Percentiles rank a stretch among this genome's conserved stretches.
Conservation (phyloP, 2,888 invertebrate species). For the Pegoplata infirma region DNA sequence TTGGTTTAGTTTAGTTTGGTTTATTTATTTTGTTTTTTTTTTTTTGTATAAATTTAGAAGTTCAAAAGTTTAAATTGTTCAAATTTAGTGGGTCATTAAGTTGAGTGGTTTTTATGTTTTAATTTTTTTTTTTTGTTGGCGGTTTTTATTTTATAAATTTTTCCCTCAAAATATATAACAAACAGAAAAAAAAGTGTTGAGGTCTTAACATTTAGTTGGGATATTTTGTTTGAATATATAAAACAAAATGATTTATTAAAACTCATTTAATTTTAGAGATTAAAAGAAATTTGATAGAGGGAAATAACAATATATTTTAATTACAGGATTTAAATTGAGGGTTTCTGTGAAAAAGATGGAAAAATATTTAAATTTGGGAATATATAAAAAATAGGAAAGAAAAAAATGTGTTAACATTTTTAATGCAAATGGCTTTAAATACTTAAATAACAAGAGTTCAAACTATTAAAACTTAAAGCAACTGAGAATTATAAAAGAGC, state of each 20-base stretch:
- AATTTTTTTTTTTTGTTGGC: no score
- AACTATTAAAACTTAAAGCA: no score
- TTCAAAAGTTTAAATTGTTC: conserved; percentile 55
- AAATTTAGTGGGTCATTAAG: conserved; percentile 61
- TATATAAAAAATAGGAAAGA: no score
- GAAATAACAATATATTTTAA: not conserved
- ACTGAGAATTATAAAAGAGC: no score
- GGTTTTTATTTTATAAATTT: conserved; percentile 19
- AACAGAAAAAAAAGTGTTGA: conserved; percentile 31
- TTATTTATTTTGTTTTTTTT: conserved; percentile 8
- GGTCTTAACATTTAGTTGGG: conserved; percentile 44
- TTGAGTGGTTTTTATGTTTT: conserved; percentile 48
- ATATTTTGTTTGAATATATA: conserved; percentile 19
- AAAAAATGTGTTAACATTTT: no score
- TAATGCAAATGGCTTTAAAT: no score
- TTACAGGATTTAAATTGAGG: not conserved
- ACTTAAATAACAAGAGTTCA: no score
- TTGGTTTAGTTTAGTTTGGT: conserved; percentile 20
- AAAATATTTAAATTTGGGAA: no score
- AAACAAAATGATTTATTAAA: conserved; percentile 42
- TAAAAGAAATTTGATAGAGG: not conserved
- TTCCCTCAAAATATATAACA: not conserved
- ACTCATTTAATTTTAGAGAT: not conserved
- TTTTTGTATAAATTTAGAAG: conserved; percentile 23
- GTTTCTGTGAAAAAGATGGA: no score